A percentile compares a stretch with the other conserved stretches of the same genome.
Evolutionary conservation across 1,140 invertebrate species (phyloP).

Genomic region (Bursaphelenchus mucronatus): DNA sequence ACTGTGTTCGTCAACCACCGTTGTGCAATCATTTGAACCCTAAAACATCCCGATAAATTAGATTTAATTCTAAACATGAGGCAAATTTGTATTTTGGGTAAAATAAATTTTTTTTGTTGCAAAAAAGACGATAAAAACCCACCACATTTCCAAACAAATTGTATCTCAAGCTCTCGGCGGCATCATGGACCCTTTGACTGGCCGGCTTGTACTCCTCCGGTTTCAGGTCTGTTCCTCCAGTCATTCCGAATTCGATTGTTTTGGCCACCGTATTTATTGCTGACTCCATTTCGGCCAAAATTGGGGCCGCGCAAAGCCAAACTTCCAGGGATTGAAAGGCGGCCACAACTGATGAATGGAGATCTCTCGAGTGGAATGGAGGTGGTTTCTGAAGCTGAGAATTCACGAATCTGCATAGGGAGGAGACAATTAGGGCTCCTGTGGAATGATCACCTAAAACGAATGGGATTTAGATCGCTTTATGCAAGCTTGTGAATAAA

Average conservation of each 20-base stretch:
- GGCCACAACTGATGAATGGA: constrained; percentile 90
- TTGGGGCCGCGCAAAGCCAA: constrained; percentile 82
- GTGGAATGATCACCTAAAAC: constrained; percentile 74
- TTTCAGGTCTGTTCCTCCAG: constrained; percentile 76
- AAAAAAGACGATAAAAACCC: not conserved
- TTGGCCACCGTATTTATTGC: constrained; percentile 86
- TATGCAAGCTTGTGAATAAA: not conserved
- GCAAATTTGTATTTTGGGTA: constrained; percentile 12
- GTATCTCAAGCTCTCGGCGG: constrained; percentile 49
- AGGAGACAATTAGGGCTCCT: constrained; percentile 79
- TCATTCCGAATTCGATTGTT: constrained; percentile 93
- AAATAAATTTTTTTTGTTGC: no score
- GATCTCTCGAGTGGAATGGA: constrained; percentile 88
- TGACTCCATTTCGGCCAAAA: constrained; percentile 81
- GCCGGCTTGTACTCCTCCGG: constrained; percentile 55
- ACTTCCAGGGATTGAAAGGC: constrained; percentile 83
- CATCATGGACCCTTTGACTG: constrained; percentile 53
- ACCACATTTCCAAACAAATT: constrained; percentile 42
- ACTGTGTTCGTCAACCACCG: constrained; percentile 44
- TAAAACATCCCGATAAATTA: constrained; percentile 15
- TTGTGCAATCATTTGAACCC: constrained; percentile 4
- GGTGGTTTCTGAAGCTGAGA: constrained; percentile 91
- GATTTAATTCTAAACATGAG: constrained; percentile 21
- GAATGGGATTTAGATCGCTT: constrained; percentile 23
- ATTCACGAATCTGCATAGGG: constrained; percentile 72